Conservation (phyloP, 35 echinoderm and acorn worm species). For the Heliocidaris erythrogramma region DNA sequence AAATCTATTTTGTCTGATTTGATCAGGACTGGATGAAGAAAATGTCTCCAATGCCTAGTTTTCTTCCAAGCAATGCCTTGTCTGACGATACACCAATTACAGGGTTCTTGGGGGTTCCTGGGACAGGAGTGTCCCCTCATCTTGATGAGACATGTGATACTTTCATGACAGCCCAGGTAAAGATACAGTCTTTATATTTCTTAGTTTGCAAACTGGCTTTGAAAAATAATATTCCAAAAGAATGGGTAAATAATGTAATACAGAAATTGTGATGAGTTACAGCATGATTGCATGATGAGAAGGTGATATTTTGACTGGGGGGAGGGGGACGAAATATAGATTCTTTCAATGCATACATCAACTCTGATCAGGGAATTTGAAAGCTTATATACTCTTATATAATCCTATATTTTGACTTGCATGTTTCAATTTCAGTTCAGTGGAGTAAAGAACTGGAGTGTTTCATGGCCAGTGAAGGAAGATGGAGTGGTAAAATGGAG, state of each 20-base stretch:
- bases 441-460: conserved; percentile 89
- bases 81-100: conserved; percentile 2
- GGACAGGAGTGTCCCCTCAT: conserved; percentile 85
- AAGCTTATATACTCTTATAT: background rate
- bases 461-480: conserved; percentile 84
- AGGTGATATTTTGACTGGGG: no score
- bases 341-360: no score
- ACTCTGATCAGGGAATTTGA: background rate
- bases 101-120: conserved; percentile 60
- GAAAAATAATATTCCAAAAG: no score
- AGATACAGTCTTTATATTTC: background rate
- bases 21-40: conserved; percentile 66
- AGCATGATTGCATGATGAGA: no score
- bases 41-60: conserved; percentile 50
- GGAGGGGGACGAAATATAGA: no score
- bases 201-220: no score
- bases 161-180: conserved; percentile 89
- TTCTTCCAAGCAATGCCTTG: conserved; percentile 37
- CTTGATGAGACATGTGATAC: conserved; percentile 83
- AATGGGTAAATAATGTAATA: no score
- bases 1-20: background rate
- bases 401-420: background rate
- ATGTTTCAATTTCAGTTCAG: conserved; percentile 59
- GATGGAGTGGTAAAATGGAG: conserved; percentile 63
- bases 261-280: no score